These are phyloP conservation scores for Allobates femoralis DNA, from an alignment of 2,797 vertebrate genomes.

Conservation along the genomic window DNA sequence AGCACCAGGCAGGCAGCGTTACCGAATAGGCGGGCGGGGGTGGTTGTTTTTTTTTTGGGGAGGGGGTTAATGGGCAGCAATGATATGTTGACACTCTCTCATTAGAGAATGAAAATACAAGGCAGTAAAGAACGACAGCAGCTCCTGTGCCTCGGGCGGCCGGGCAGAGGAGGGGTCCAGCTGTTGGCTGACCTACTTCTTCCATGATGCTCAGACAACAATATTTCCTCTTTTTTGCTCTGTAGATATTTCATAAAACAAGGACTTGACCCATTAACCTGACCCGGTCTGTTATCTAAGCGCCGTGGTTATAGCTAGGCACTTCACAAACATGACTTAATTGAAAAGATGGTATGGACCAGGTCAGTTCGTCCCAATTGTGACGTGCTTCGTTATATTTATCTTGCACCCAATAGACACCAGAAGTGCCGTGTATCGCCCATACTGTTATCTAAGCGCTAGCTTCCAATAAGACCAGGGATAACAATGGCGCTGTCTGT, in stretches of 20 bases:
- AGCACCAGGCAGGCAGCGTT: not conserved
- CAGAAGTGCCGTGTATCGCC: no score
- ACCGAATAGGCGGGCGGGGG: not conserved
- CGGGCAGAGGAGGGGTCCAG: conserved; percentile 13
- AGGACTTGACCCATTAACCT: not conserved
- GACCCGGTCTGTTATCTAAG: not conserved
- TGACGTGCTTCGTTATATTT: no score
- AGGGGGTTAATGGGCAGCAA: conserved; percentile 2
- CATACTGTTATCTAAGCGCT: not conserved
- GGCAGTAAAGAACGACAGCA: conserved; percentile 32
- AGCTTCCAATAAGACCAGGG: not conserved
- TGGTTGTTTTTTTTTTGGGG: no score
- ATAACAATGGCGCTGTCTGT: not conserved
- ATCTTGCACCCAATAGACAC: no score
- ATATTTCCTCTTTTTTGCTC: conserved; percentile 25
- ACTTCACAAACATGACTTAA: no score
- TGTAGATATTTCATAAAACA: conserved; percentile 8
- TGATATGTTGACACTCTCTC: conserved; percentile 18
- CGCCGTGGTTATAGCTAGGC: no score
- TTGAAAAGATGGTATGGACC: no score
- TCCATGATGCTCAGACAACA: conserved; percentile 25
- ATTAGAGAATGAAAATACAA: conserved; percentile 44
- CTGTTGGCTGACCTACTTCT: conserved; percentile 47
- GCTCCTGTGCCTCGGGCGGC: conserved; percentile 24
- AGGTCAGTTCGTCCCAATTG: no score